Evolutionary conservation across 2,797 vertebrate genomes (phyloP).

Genomic region (Streptopelia turtur): DNA sequence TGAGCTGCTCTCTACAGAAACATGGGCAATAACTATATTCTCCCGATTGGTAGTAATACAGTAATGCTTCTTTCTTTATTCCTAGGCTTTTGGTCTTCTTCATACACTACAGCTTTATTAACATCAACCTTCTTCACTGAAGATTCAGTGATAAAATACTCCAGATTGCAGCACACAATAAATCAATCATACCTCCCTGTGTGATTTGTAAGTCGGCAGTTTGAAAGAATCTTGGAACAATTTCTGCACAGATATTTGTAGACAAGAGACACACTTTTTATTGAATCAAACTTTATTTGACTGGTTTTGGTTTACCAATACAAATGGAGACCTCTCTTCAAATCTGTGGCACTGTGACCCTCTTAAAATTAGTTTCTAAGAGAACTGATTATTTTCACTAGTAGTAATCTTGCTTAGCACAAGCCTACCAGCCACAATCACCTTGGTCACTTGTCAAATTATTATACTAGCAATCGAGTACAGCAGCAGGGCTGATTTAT

Average conservation of each 20-base stretch:
- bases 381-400: neutral
- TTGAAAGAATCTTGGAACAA: slow-evolving; percentile 46
- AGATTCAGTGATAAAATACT: slow-evolving; percentile 53
- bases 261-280: slow-evolving; percentile 24
- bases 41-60: neutral
- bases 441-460: neutral
- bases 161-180: slow-evolving; percentile 42
- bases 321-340: neutral
- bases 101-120: neutral
- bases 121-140: slow-evolving; percentile 14
- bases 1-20: neutral
- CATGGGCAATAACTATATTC: neutral
- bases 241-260: slow-evolving; percentile 28
- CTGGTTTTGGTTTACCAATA: neutral
- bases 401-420: neutral
- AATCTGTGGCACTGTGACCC: neutral
- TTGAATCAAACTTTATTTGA: neutral
- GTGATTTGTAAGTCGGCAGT: neutral
- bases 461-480: neutral
- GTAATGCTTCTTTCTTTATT: neutral
- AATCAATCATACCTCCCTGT: slow-evolving; percentile 8
- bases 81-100: neutral
- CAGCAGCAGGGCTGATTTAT: neutral
- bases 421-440: neutral
- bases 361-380: neutral